Base-by-base conservation (phyloP, 2,113 vertebrate genomes). In the Euleptes europaea region DNA sequence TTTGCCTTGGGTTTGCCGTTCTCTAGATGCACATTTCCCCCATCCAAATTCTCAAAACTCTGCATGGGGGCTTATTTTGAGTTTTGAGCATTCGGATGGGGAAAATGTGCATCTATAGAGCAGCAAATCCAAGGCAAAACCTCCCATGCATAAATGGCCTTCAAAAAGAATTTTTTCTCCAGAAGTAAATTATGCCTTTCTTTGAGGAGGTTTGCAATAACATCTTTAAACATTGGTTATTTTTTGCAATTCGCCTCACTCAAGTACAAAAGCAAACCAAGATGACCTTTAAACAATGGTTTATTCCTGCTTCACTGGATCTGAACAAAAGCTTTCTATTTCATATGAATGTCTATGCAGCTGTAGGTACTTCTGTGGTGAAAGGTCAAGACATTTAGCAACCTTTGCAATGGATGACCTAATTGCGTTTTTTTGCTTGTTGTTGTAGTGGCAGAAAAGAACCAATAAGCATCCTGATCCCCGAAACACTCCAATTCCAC, bases 311-410 rank as follows among this genome's bases (percentile, higher is more conserved):
- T 90, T 88, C 84, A 63, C 75, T 84, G 72, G 60, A 42, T 83
- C 51, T 47, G 84, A 92, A 94, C 90, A 92, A 94, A 92, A 86
- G 84, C 85, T 89, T 92, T 92, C 88, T 94, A 90, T 94, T 66
- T 87, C 84, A 86, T 65, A 70, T 81, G 78, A 73, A 88, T 85
- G 80, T 63, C 78, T 91, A 90, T 74, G 85, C 83, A 40, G 83
- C 76, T 7, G 70, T 73, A 87, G 87, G 76, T 90, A 86, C 31
- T 86, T 92, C 44, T 85, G 75, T 80, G 72, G 47, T 85, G 85
- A 92, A 91, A 94, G 28, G 81, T 84, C 84, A 85, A 77, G 84
- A 31, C 83, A 83, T 77, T 85, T 84, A 4, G 31, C 70, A 86
- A 92, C 84, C 72, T 89, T 70, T 84, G 78, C 77, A 86, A 82